Base-by-base conservation (phyloP, 1,140 invertebrate genomes). In the Apis florea region DNA sequence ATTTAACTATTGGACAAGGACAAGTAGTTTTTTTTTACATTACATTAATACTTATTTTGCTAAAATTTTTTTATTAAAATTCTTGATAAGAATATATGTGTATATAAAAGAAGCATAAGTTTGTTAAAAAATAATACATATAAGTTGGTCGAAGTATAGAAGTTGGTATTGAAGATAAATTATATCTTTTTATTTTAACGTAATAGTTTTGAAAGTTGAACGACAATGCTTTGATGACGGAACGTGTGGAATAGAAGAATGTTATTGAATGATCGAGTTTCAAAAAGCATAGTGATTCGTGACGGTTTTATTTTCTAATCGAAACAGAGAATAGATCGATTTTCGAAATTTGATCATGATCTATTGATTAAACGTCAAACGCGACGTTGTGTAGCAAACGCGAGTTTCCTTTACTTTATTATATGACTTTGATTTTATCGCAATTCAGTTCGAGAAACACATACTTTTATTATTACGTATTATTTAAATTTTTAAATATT, bases 281-380 rank as follows among this genome's bases (percentile, higher is more conserved):
- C 79, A 56, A 67, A n/a, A n/a, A 26, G 13, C 49, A 40, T 24
- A 19, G 17, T 63, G 24, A 31, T 24, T 26, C 75, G 26, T 13
- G 0, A 6, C 19, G 40, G 53, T 51, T 40, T 51, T 67, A 81
- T 68, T 67, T 75, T 67, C 79, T 81, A 81, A 81, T 81, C 63
- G 66, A 26, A 59, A 67, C 63, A 26, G 5, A 3, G 47, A 17
- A 6, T 73, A 74, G 63, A 81, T 81, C 63, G 40, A 53, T 47
- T 79, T 68, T 75, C 72, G 72, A 75, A 75, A 81, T 75, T 59
- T 31, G 72, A 81, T 75, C 71, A 56, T 47, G 31, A 11, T 47
- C 69, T 49, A 53, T 81, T 12, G 53, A 31, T 75, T 53, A 31
- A 54, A 31, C 15, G 56, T 31, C 17, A 40, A 66, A 3, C n/a